phyloP scores from a whole-genome alignment of 1,140 invertebrate genomes.

The Zelostemma sp. region DNA sequence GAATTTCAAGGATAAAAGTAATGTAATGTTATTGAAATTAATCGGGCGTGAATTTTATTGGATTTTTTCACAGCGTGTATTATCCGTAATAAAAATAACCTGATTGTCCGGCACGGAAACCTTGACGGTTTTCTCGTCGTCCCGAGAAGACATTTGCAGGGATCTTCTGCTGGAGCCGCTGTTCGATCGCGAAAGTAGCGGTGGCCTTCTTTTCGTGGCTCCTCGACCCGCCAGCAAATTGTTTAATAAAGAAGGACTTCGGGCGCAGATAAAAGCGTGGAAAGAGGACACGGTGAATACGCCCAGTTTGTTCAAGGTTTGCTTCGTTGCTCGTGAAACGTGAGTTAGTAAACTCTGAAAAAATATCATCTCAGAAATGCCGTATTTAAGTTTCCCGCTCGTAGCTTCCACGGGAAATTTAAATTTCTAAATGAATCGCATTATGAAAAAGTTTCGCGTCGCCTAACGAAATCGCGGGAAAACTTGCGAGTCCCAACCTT shows the following conservation, averaged over 20 bases:
- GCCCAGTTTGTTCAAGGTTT: slow-evolving; percentile 92
- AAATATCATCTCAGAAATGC: slow-evolving; percentile 17
- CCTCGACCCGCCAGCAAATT: slow-evolving; percentile 91
- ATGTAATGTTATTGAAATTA: too few relatives aligned
- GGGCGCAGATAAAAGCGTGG: slow-evolving; percentile 96
- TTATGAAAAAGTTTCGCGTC: background rate
- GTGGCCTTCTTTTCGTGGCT: slow-evolving; percentile 87
- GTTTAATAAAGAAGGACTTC: slow-evolving; percentile 92
- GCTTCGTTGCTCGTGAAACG: slow-evolving; percentile 95
- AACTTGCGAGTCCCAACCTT: slow-evolving; percentile 77
- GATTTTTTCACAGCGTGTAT: slow-evolving; percentile 18
- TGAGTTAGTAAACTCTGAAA: slow-evolving; percentile 92
- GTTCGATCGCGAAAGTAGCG: slow-evolving; percentile 90
- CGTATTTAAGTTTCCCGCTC: slow-evolving; percentile 6
- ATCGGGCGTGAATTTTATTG: too few relatives aligned
- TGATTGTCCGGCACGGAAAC: slow-evolving; percentile 91
- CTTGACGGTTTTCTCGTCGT: slow-evolving; percentile 90
- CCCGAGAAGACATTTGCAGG: slow-evolving; percentile 85
- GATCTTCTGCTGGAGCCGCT: slow-evolving; percentile 86
- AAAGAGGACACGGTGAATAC: slow-evolving; percentile 98
- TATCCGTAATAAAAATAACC: slow-evolving; percentile 65
- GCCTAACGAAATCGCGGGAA: too few relatives aligned
- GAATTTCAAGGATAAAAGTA: too few relatives aligned
- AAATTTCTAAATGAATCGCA: background rate
- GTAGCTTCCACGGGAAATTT: slow-evolving; percentile 1